Evolutionary conservation across 2,113 vertebrate genomes (phyloP), one percentile per base, ranked within the genome.

Genomic region (Rhea pennata): DNA sequence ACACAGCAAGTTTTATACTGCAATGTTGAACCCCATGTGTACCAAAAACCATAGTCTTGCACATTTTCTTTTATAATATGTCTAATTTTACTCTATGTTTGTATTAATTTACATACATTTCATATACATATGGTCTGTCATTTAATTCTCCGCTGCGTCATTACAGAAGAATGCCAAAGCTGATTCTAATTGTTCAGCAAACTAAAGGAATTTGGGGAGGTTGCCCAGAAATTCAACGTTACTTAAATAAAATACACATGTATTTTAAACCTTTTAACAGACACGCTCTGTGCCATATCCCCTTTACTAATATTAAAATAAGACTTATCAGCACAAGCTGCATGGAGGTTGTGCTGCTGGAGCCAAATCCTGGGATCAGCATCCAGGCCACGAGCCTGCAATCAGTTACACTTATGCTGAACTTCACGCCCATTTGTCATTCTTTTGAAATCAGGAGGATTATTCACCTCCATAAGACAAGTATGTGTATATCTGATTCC

Each of bases 101-200:
- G 75, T 91, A 54, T 97, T 93, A 78, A 89, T 97, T 96, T 97
- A 95, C 91, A 95, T 97, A 87, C 73, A 58, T 93, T 96, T 96
- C 66, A 82, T 88, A 95, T 96, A 95, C 95, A 96, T 96, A 92
- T 97, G 97, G 96, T 93, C 94, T 97, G 97, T 96, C 93, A 91
- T 97, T 97, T 97, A 96, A 95, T 95, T 96, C 93, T 95, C 56
- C 6, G 0, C 88, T 96, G 93, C 86, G 80, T 97, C 95, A 97
- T 95, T 97, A 95, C 84, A 95, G 71, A 97, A 88, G 94, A 97
- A 97, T 97, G 96, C 94, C 96, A 97, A 96, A 97, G 95, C 97
- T 97, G 97, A 97, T 96, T 96, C 97, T 97, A 97, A 96, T 96
- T 97, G 96, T 95, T 95, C 95, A 96, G 94, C 95, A 96, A 96